These are phyloP conservation scores for Harpagoxenus sublaevis DNA, from an alignment of 2,888 invertebrate genomes.

Conservation along the genomic window DNA sequence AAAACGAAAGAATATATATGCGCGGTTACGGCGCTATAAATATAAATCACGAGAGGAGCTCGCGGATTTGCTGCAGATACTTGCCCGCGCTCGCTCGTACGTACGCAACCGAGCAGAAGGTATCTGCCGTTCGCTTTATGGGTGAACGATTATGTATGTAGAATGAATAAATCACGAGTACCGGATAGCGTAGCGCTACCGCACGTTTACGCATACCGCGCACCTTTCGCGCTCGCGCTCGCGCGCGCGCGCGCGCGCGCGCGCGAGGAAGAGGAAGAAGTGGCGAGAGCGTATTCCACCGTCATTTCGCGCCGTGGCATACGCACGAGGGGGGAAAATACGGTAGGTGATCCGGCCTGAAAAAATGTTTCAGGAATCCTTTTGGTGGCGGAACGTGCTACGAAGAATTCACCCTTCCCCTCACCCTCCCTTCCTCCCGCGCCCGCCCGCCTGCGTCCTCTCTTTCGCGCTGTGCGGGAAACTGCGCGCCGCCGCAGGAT, in stretches of 20 bases:
- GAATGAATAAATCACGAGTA: slow-evolving; percentile 80
- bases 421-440: background rate
- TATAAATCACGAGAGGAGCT: slow-evolving; percentile 47
- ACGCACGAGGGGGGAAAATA: slow-evolving; percentile 55
- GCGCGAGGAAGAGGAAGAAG: slow-evolving; percentile 56
- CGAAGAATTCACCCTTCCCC: slow-evolving; percentile 45
- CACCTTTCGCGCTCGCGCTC: slow-evolving; percentile 29
- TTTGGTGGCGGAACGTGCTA: slow-evolving; percentile 51
- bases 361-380: slow-evolving; percentile 59
- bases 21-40: slow-evolving; percentile 45
- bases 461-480: slow-evolving; percentile 34
- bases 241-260: slow-evolving; percentile 19
- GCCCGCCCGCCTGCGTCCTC: background rate
- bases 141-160: slow-evolving; percentile 77
- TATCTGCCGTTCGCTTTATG: slow-evolving; percentile 77
- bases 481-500: slow-evolving; percentile 58
- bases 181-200: slow-evolving; percentile 68
- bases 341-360: slow-evolving; percentile 57
- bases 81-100: slow-evolving; percentile 53
- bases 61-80: slow-evolving; percentile 47
- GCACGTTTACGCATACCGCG: slow-evolving; percentile 72
- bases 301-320: slow-evolving; percentile 60
- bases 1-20: slow-evolving; percentile 44
- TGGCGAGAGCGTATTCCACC: slow-evolving; percentile 44
- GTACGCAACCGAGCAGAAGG: slow-evolving; percentile 68